Base-by-base conservation (phyloP, 2,888 invertebrate species). In the Lamproptera curius region DNA sequence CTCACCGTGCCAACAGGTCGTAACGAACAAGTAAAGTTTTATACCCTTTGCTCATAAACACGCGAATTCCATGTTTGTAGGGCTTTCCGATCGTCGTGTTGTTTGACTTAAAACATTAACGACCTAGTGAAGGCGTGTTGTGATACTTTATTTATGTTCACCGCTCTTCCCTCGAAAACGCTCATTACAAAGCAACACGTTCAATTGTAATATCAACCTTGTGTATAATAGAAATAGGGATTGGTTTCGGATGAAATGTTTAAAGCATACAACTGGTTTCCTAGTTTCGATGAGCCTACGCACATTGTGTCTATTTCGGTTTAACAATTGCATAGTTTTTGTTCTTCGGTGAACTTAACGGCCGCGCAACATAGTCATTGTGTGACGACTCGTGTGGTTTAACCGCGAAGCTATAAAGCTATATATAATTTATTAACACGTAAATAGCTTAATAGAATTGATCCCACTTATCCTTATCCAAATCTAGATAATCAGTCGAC, bases 21-120 rank as follows among this genome's bases (percentile, higher is more conserved):
- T 50, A 63, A 62, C 67, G 63, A 67, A 67, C 67, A 66, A 70
- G 68, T 66, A 58, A 62, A 31, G 59, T 71, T 71, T 73, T 70
- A 73, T 67, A 61, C 56, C 58, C 43, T 63, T 55, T 53, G 54
- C 57, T 67, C 11, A 40, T 40, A 70, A 71, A 72, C 62, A 64
- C 59, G 61, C 61, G 54, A 64, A 64, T 64, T 60, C 56, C 52
- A 54, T 61, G 62, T 62, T 54, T 53, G 51, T 52, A 42, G 33
- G n/a, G 41, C 41, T 26, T 40, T 16, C 16, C n/a, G 11, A 38
- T 11, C 16, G 31, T 16, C 16, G 31, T 26, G 11, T 39, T 45
- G 23, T 34, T 34, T 46, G 40, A 43, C 40, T 34, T 28, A 31
- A 41, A 43, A 31, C 23, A 23, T 11, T 42, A 38, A 42, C 45